Evolutionary conservation across 2,797 vertebrate genomes (phyloP), one percentile per base, ranked within the genome.

Genomic region (Kryptolebias ocellatus): DNA sequence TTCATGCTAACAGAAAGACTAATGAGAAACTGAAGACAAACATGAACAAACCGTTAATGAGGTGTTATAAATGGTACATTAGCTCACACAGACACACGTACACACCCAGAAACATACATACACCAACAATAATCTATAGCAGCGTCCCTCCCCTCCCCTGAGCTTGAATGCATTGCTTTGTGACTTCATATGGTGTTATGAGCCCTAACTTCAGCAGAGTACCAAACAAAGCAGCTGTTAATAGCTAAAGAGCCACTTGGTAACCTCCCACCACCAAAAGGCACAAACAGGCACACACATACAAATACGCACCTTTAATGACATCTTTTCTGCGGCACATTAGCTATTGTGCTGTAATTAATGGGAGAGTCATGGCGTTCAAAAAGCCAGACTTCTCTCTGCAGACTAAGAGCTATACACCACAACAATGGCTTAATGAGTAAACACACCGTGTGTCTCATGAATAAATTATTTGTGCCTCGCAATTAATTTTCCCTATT

Each of bases 381-480:
- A 89, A 89, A 90, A 90, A 90, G 81, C 80, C 72, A 73, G 87
- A 85, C 83, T 75, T 87, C 82, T 86, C 91, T 91, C 88, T 73
- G 75, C 85, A 91, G 88, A 89, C 83, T 78, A 46, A 62, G 59
- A 86, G 86, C 85, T 79, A 83, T 86, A 86, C 83, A 77, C 82
- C 79, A 87, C 80, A 89, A 90, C 87, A 91, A 92, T 89, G 83
- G 84, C 87, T 88, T 93, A 92, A 93, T 91, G 91, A 93, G 90
- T 92, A 92, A 93, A 93, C 86, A 91, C 87, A 76, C 79, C 0
- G 72, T 56, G 66, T 27, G 74, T 83, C 85, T 90, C 89, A 92
- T 93, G 90, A 92, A 92, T 92, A 90, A 90, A 92, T 92, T 90
- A 92, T 86, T 79, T 74, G 81, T 66, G 87, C 78, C 81, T 83